phyloP scores from a whole-genome alignment of 2,888 invertebrate genomes.

The Heliconius cydno region DNA sequence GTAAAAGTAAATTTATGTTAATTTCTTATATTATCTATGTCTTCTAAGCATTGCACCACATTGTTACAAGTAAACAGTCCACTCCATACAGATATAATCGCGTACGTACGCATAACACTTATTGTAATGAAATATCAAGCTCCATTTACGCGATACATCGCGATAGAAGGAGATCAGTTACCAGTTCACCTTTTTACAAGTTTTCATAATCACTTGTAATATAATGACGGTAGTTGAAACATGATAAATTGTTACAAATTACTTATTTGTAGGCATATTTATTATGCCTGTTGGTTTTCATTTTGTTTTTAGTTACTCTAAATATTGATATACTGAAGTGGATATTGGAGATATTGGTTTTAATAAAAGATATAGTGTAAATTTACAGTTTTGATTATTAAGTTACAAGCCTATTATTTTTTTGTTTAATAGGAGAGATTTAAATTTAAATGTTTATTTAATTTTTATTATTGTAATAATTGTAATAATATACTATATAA shows the following conservation, averaged over 20 bases:
- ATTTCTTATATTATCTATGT: slow-evolving; percentile 36
- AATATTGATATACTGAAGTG: background rate
- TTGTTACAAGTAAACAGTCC: slow-evolving; percentile 24
- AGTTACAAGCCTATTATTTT: background rate
- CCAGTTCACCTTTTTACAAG: slow-evolving; percentile 70
- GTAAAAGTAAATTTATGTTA: too few relatives aligned
- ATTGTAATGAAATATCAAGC: slow-evolving; percentile 65
- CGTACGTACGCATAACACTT: slow-evolving; percentile 48
- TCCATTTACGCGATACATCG: slow-evolving; percentile 70
- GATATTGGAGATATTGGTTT: background rate
- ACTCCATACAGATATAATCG: slow-evolving; percentile 38
- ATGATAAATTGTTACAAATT: slow-evolving; percentile 1
- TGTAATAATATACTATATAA: too few relatives aligned
- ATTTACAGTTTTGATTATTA: background rate
- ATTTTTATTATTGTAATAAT: too few relatives aligned
- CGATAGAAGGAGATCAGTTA: slow-evolving; percentile 62
- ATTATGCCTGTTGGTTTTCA: background rate
- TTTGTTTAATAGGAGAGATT: background rate
- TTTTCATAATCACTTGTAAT: slow-evolving; percentile 37
- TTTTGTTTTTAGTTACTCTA: background rate
- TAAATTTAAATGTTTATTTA: background rate
- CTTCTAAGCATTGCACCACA: slow-evolving; percentile 29
- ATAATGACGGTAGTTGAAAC: slow-evolving; percentile 19
- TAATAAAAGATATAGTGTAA: background rate
- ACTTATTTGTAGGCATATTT: background rate